Evolutionary conservation across 2,113 vertebrate genomes (phyloP).

Genomic region (Anoura caudifer): DNA sequence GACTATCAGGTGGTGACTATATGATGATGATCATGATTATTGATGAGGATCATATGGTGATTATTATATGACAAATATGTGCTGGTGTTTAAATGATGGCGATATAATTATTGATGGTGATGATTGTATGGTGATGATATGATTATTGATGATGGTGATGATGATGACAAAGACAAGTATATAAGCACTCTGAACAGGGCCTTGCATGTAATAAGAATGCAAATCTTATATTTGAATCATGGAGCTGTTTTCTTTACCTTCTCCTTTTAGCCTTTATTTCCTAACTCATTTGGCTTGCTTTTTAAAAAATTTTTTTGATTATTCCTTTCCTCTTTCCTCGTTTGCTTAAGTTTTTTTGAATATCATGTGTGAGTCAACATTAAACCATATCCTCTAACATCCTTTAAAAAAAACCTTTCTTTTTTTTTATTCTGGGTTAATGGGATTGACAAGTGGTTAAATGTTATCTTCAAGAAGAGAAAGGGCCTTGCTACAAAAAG

Average conservation of each 20-base stretch:
- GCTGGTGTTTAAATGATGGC: background rate
- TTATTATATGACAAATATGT: background rate
- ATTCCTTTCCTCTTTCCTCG: background rate
- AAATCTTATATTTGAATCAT: background rate
- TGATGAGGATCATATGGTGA: background rate
- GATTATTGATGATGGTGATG: background rate
- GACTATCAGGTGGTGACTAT: background rate
- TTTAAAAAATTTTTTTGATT: background rate
- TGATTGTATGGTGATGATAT: background rate
- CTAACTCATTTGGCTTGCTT: background rate
- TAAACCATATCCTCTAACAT: background rate
- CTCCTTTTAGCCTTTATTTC: background rate
- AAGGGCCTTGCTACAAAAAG: background rate
- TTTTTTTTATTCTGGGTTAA: constrained; percentile 11
- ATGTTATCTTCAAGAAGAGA: background rate
- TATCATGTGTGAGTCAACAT: background rate
- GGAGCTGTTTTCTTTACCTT: background rate
- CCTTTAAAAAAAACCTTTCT: background rate
- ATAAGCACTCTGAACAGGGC: background rate
- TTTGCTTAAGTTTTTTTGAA: background rate
- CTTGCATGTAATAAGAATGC: background rate
- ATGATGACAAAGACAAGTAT: background rate
- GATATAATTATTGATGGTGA: background rate
- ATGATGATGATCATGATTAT: background rate
- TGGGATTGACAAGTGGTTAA: background rate